Evolutionary conservation across 2,888 invertebrate genomes (phyloP).

Genomic region (Drosophila robusta): DNA sequence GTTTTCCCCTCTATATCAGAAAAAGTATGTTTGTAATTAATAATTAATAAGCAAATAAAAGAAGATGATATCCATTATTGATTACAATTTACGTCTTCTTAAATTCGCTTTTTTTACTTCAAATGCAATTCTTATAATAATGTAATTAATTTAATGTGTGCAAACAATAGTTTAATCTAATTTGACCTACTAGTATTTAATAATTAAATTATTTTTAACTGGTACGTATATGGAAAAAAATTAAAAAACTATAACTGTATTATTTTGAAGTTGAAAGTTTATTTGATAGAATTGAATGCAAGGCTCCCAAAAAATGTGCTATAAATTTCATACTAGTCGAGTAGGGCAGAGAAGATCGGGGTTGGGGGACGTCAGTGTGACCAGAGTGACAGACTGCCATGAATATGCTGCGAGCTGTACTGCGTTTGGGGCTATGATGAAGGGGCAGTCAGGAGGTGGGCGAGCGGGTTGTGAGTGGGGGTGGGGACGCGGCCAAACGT

Average conservation of each 20-base stretch:
- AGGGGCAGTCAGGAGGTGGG: background rate
- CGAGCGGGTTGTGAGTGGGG: background rate
- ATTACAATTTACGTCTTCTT: too few species aligned
- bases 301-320: conserved; percentile 13
- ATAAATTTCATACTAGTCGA: background rate
- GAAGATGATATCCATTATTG: too few species aligned
- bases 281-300: conserved; percentile 4
- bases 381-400: conserved; percentile 22
- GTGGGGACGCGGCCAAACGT: conserved; percentile 1
- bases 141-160: too few species aligned
- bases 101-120: too few species aligned
- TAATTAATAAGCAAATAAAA: too few species aligned
- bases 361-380: conserved; percentile 11
- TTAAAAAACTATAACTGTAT: too few species aligned
- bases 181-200: too few species aligned
- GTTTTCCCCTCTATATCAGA: too few species aligned
- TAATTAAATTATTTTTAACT: background rate
- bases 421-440: background rate
- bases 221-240: too few species aligned
- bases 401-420: conserved; percentile 15
- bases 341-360: background rate
- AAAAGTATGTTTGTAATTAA: too few species aligned
- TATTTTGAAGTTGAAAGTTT: background rate
- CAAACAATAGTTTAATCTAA: too few species aligned
- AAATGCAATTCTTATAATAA: too few species aligned